Evolutionary conservation across 2,888 invertebrate genomes (phyloP), one percentile per base, ranked within the genome.

Genomic region (Pyrgus malvae): DNA sequence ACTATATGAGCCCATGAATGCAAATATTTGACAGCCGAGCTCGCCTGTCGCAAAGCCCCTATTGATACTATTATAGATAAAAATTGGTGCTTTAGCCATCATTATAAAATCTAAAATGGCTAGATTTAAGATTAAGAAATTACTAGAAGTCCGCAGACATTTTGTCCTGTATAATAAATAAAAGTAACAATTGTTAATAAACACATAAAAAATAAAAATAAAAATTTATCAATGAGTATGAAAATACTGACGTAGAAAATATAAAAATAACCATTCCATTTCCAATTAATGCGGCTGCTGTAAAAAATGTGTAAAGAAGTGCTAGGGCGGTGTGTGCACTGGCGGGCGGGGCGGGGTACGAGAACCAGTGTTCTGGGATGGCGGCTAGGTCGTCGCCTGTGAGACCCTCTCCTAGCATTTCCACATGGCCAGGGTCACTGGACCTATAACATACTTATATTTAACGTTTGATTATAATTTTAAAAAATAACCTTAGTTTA

Each of bases 231-330:
- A 23, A 23, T n/a, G 9, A 29, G 12, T 23, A 14, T 19, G 7
- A 33, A n/a, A 56, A 48, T 56, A 91, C 93, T 92, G 80, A 95
- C 95, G 94, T 91, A 63, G 93, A 92, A 78, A 97, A 97, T 63
- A 97, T 92, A 92, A 95, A 97, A 64, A 97, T 93, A 60, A 97
- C 97, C 45, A 96, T 87, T 59, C 97, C 97, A 80, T 97, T 97
- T 58, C 97, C 97, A 31, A 94, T 78, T 6, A 95, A 81, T 3
- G 96, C 92, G 48, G 95, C 88, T 37, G 95, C 91, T 35, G 94
- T 94, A 69, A 96, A 95, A 69, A 93, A 93, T 48, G 93, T 91
- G 74, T 97, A 97, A 19, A 96, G 85, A 14, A 96, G 89, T 3
- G 94, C 96, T 41, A 97, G 89, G 2, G 96, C 91, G 61, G 96